Conservation (phyloP, 2,113 vertebrate genomes). For the pig (Sus scrofa) region DNA sequence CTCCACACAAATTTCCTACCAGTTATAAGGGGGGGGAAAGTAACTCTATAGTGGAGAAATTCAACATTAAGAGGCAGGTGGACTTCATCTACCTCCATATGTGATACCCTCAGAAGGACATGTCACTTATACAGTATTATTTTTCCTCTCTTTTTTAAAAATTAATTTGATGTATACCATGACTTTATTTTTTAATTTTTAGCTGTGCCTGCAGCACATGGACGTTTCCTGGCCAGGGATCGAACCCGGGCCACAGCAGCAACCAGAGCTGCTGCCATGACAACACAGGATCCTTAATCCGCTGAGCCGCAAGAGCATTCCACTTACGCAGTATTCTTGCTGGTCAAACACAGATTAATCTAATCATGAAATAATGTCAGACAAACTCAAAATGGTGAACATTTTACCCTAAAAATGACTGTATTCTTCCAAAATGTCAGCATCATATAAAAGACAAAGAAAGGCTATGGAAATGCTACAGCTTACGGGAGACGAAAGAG, state of each 20-base stretch:
- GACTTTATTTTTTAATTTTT: too few relatives aligned
- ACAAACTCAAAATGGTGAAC: background rate
- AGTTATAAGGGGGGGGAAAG: background rate
- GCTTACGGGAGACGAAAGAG: background rate
- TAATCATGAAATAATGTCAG: background rate
- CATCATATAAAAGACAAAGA: background rate
- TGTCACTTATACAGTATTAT: background rate
- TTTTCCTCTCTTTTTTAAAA: too few relatives aligned
- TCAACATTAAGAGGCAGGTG: background rate
- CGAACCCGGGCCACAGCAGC: too few relatives aligned
- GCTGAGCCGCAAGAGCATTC: too few relatives aligned
- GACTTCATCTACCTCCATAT: background rate
- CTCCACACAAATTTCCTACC: background rate
- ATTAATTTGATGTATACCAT: too few relatives aligned
- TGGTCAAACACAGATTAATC: background rate
- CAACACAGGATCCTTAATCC: too few relatives aligned
- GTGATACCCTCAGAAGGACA: background rate
- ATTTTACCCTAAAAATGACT: background rate
- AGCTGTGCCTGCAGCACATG: too few relatives aligned
- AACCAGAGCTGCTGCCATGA: too few relatives aligned
- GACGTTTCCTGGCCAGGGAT: too few relatives aligned
- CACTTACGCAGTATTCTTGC: background rate
- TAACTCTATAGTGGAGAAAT: background rate
- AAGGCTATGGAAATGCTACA: background rate
- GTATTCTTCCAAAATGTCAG: background rate